phyloP scores from a whole-genome alignment of 1,140 invertebrate species.

The Listronotus oregonensis region DNA sequence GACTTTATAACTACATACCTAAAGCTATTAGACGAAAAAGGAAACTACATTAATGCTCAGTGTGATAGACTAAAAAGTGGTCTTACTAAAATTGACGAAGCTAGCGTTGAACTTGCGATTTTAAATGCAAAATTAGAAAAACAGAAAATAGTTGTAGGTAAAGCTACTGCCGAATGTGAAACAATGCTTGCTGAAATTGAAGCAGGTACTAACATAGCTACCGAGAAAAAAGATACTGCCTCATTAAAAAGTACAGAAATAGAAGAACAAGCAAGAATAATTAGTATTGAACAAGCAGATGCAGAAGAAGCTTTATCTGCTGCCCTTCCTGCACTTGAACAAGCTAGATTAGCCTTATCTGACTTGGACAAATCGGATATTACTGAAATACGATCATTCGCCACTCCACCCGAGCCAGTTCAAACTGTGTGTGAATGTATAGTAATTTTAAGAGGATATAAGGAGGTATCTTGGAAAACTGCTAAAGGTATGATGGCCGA shows the following conservation, averaged over 20 bases:
- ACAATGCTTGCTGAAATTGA: slow-evolving; percentile 70
- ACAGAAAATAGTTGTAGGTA: slow-evolving; percentile 76
- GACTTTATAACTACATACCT: slow-evolving; percentile 83
- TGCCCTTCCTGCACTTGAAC: slow-evolving; percentile 80
- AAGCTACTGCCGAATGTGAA: slow-evolving; percentile 78
- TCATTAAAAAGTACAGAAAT: slow-evolving; percentile 79
- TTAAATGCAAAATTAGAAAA: slow-evolving; percentile 75
- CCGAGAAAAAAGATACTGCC: slow-evolving; percentile 77
- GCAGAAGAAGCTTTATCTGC: slow-evolving; percentile 77
- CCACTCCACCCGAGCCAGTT: slow-evolving; percentile 86
- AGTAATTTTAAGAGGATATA: slow-evolving; percentile 78
- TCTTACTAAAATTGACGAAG: slow-evolving; percentile 78
- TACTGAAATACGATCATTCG: slow-evolving; percentile 88
- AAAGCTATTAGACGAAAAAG: slow-evolving; percentile 71
- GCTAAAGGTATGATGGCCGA: slow-evolving; percentile 91
- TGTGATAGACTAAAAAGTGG: slow-evolving; percentile 72
- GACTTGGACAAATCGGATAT: slow-evolving; percentile 88
- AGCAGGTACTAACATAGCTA: slow-evolving; percentile 58
- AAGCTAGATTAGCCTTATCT: slow-evolving; percentile 75
- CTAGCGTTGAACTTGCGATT: slow-evolving; percentile 71
- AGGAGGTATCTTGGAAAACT: slow-evolving; percentile 87
- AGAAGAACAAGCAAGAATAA: slow-evolving; percentile 76
- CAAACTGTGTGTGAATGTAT: slow-evolving; percentile 87
- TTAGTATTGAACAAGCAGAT: slow-evolving; percentile 78
- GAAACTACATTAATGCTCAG: slow-evolving; percentile 68